Base-by-base conservation (phyloP, 2,888 invertebrate species). In the Criorhina ranunculi region DNA sequence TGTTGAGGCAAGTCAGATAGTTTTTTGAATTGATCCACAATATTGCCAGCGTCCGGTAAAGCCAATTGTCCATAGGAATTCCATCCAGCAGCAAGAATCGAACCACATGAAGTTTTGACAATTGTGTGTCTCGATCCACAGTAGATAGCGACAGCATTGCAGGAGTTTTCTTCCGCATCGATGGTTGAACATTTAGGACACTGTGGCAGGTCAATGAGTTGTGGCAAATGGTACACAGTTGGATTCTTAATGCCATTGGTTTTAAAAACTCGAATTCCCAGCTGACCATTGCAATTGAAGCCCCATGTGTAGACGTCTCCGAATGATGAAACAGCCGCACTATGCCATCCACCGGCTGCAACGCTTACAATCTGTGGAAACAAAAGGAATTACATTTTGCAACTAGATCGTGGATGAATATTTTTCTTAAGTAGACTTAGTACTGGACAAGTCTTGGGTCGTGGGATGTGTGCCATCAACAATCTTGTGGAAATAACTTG, bases 281-380 rank as follows among this genome's bases (percentile, higher is more conserved):
- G 92, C 91, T 98, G 97, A 0, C 98, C 98, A 88, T 94, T 94
- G 83, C 95, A 95, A 92, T 98, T 98, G 95, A 96, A 97, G 6
- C 98, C 98, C 98, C 98, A 98, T 1, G 94, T 93, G 90, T 98
- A 98, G 0, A 98, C 89, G 90, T 98, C 98, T 11, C 97, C 97
- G 90, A 93, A 94, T 88, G 94, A 93, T 87, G 96, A 96, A 6
- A 97, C 90, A 8, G 95, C 97, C 62, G 95, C 93, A 67, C 95
- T 95, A 91, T 98, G 98, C 98, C 98, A 98, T 8, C 97, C 97
- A 6, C 96, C 97, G 42, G 96, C 95, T 55, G 95, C 93, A 66
- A 98, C 95, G 88, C 94, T 92, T 0, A 91, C 91, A 72, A 98
- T 94, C 91, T 92, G 49, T 11, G 5, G 5, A 88, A 86, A 62